Conservation (phyloP, 2,797 vertebrate genomes). For the Leuciscus waleckii region DNA sequence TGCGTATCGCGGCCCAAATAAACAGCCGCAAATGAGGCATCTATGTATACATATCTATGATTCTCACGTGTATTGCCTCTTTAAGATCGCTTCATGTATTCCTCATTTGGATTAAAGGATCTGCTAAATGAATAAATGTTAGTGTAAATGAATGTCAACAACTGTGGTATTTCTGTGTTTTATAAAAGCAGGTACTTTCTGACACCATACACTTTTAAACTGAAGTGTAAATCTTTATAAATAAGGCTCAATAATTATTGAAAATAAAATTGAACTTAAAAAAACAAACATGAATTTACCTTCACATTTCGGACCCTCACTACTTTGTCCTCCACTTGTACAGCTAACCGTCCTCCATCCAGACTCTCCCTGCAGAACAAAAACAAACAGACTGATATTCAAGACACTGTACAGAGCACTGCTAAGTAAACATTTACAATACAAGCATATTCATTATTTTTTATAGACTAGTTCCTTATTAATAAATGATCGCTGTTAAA, state of each 20-base stretch:
- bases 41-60: neutral
- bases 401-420: neutral
- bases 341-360: slow-evolving; percentile 86
- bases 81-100: neutral
- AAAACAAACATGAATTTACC: slow-evolving; percentile 73
- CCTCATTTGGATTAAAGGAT: neutral
- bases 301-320: slow-evolving; percentile 89
- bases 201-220: neutral
- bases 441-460: neutral
- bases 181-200: neutral
- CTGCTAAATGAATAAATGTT: neutral
- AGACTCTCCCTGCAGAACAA: slow-evolving; percentile 85
- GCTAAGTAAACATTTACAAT: slow-evolving; percentile 11
- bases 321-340: slow-evolving; percentile 91
- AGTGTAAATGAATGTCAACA: neutral
- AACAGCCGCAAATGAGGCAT: too few species aligned
- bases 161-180: neutral
- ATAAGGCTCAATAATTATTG: neutral
- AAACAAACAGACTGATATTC: slow-evolving; percentile 37
- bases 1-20: too few species aligned
- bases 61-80: neutral
- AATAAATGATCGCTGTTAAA: neutral
- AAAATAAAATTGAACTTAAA: neutral
- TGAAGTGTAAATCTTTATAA: neutral
- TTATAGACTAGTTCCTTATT: neutral